A percentile compares a stretch with the other conserved stretches of the same genome.
These are phyloP conservation scores for Papilio polyxenes DNA, from an alignment of 1,140 invertebrate species.

Conservation along the genomic window DNA sequence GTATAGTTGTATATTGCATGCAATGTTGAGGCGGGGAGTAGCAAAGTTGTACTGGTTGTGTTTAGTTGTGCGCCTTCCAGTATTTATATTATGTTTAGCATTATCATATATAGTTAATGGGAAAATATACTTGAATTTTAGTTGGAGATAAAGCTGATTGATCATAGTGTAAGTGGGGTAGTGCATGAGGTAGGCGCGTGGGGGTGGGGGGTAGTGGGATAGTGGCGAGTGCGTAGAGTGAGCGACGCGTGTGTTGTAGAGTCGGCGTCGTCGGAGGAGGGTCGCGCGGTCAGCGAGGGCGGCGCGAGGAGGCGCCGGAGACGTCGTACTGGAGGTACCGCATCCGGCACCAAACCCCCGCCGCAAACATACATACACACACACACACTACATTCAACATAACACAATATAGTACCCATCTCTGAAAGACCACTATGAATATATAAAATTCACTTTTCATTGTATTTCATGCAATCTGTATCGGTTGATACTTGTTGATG, in stretches of 20 bases:
- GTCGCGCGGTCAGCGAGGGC: conserved; percentile 48
- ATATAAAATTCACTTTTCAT: too few relatives aligned
- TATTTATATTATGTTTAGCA: too few relatives aligned
- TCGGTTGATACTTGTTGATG: too few relatives aligned
- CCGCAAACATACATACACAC: conserved; percentile 35
- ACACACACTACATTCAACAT: conserved; percentile 1
- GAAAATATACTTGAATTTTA: too few relatives aligned
- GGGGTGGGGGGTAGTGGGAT: conserved; percentile 29
- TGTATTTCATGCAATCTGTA: too few relatives aligned
- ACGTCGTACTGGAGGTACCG: conserved; percentile 58
- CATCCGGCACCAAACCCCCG: neutral
- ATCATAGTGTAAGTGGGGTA: neutral
- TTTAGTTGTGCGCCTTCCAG: too few relatives aligned
- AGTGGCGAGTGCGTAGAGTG: conserved; percentile 46
- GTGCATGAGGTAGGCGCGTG: neutral
- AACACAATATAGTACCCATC: too few relatives aligned
- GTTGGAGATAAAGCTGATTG: too few relatives aligned
- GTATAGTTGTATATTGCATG: conserved; percentile 1
- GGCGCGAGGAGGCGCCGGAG: conserved; percentile 55
- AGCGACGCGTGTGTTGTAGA: conserved; percentile 62
- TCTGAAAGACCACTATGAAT: too few relatives aligned
- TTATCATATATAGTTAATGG: too few relatives aligned
- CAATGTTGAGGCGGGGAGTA: neutral
- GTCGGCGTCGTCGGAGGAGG: conserved; percentile 72
- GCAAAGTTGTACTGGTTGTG: too few relatives aligned